Percentiles rank a stretch among this genome's conserved stretches.
Evolutionary conservation across 2,113 vertebrate genomes (phyloP).

Genomic region (Scytalopus superciliaris): DNA sequence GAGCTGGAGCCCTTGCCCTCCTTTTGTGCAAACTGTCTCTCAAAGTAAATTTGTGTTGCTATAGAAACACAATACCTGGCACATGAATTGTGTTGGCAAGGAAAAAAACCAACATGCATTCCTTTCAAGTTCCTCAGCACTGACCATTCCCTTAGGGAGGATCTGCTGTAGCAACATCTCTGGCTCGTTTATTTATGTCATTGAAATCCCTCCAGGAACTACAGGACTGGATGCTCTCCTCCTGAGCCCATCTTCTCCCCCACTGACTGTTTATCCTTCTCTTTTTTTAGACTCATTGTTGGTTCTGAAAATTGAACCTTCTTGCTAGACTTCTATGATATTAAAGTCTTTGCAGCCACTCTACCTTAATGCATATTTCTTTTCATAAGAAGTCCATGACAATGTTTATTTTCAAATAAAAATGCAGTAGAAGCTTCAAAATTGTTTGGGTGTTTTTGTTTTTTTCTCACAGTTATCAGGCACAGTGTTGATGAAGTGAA

Average conservation of each 20-base stretch:
- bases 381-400: background rate
- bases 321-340: background rate
- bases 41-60: conserved; percentile 15
- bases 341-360: background rate
- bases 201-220: background rate
- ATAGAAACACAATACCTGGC: conserved; percentile 12
- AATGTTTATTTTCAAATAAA: background rate
- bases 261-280: background rate
- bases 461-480: background rate
- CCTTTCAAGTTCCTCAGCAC: background rate
- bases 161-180: background rate
- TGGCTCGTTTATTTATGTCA: background rate
- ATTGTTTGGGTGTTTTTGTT: too few relatives aligned
- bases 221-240: background rate
- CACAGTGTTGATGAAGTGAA: background rate
- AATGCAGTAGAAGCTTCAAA: background rate
- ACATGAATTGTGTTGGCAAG: background rate
- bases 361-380: background rate
- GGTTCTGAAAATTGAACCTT: background rate
- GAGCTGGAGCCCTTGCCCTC: background rate
- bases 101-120: background rate
- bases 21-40: background rate
- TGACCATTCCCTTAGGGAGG: background rate
- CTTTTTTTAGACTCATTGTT: background rate
- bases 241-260: background rate